Percentiles rank a stretch among this genome's conserved stretches.
These are phyloP conservation scores for Ischnus inquisitorius DNA, from an alignment of 2,888 invertebrate genomes.

Conservation along the genomic window DNA sequence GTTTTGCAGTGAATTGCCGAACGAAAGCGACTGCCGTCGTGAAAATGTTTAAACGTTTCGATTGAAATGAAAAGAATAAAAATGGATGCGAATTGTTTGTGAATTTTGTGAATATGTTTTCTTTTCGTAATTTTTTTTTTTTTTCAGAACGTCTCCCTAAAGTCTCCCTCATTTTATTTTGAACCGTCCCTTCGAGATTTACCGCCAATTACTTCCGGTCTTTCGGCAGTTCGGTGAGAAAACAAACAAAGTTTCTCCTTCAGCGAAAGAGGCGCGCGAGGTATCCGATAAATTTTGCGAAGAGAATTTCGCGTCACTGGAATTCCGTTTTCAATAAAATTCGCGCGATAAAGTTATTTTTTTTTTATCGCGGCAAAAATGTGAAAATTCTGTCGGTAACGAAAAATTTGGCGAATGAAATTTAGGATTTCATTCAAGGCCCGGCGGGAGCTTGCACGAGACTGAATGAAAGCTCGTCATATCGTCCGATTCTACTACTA, in stretches of 20 bases:
- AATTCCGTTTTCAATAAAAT: not conserved
- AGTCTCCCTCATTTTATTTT: constrained; percentile 35
- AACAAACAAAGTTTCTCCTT: not conserved
- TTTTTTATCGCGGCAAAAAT: too few relatives aligned
- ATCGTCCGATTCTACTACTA: constrained; percentile 71
- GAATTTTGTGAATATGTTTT: too few relatives aligned
- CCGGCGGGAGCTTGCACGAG: constrained; percentile 60
- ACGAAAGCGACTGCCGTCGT: not conserved
- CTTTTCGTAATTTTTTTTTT: not conserved
- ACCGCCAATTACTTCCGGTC: constrained; percentile 63
- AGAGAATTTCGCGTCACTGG: not conserved
- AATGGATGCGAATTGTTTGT: not conserved
- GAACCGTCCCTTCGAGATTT: constrained; percentile 51
- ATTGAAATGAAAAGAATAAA: not conserved
- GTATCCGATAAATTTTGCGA: constrained; percentile 9
- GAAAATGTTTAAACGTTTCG: not conserved
- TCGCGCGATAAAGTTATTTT: too few relatives aligned
- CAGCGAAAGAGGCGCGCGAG: not conserved
- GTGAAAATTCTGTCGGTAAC: too few relatives aligned
- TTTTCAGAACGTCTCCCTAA: not conserved
- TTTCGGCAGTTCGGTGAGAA: not conserved
- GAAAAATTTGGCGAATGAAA: not conserved
- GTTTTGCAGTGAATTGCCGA: constrained; percentile 11
- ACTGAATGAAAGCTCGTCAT: constrained; percentile 70
- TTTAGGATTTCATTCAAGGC: constrained; percentile 27